Percentiles rank a stretch among this genome's conserved stretches.
Evolutionary conservation across 2,888 invertebrate genomes (phyloP).

Genomic region (Marasmarcha lunaedactyla): DNA sequence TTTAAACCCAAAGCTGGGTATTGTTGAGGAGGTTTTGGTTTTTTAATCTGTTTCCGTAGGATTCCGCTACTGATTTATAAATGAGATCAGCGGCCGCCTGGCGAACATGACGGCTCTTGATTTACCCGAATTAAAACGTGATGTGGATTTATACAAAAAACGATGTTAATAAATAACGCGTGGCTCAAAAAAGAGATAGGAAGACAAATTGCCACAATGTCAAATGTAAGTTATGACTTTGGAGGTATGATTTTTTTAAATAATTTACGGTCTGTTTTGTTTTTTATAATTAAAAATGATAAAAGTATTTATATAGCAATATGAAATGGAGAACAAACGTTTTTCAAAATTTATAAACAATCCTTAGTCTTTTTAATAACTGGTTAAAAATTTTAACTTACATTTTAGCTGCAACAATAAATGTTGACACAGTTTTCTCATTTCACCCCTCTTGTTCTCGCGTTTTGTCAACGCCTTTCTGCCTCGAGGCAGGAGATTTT

Average conservation of each 20-base stretch:
- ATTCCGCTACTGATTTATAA: constrained; percentile 68
- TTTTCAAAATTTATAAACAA: no score
- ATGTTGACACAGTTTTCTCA: no score
- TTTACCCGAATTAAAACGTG: constrained; percentile 61
- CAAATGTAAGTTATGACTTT: constrained; percentile 24
- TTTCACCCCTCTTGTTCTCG: no score
- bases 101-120: constrained; percentile 41
- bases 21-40: constrained; percentile 58
- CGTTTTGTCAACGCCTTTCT: no score
- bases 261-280: background rate
- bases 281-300: constrained; percentile 2
- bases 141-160: constrained; percentile 62
- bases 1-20: constrained; percentile 55
- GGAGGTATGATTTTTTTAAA: constrained; percentile 12
- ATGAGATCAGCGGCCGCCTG: constrained; percentile 38
- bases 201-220: constrained; percentile 54
- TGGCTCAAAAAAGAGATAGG: constrained; percentile 47
- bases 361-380: no score
- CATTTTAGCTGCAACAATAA: no score
- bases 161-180: constrained; percentile 53
- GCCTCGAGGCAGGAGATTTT: no score
- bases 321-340: no score
- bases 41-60: constrained; percentile 70
- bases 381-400: no score
- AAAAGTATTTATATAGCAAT: no score